Evolutionary conservation across 2,888 invertebrate genomes (phyloP).

Genomic region (Sarcophaga subvicina): DNA sequence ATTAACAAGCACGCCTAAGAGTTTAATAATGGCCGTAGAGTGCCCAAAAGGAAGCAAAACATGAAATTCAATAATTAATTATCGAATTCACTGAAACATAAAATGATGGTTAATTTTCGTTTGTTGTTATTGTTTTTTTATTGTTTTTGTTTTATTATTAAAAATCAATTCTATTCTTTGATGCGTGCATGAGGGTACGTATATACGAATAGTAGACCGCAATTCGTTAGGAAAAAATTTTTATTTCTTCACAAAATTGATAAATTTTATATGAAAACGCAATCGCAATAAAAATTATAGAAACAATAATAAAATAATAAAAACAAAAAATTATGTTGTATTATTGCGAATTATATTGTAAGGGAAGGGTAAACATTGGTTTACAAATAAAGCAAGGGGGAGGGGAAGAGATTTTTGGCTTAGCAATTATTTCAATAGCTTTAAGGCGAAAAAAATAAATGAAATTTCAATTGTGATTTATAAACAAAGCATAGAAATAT

Average conservation of each 20-base stretch:
- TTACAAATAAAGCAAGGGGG: too few species aligned
- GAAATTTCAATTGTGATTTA: not conserved
- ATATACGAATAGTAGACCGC: not conserved
- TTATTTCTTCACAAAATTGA: not conserved
- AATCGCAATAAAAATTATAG: conserved; percentile 18
- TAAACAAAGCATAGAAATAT: not conserved
- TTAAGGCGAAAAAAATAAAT: not conserved
- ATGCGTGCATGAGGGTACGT: not conserved
- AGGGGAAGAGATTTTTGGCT: not conserved
- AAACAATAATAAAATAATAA: conserved; percentile 30
- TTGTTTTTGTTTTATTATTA: too few species aligned
- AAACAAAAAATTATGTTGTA: not conserved
- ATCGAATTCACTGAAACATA: conserved; percentile 63
- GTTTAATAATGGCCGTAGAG: not conserved
- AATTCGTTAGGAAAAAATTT: not conserved
- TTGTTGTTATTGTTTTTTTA: too few species aligned
- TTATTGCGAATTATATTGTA: not conserved
- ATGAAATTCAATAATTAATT: conserved; percentile 66
- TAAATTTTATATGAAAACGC: conserved; percentile 23
- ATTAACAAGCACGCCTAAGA: too few species aligned
- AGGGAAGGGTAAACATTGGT: too few species aligned
- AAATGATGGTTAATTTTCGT: conserved; percentile 65
- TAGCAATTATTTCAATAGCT: not conserved
- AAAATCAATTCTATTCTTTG: too few species aligned
- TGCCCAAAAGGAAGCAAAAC: not conserved